Evolutionary conservation across 2,888 invertebrate species (phyloP).

Genomic region (Baccha elongata): DNA sequence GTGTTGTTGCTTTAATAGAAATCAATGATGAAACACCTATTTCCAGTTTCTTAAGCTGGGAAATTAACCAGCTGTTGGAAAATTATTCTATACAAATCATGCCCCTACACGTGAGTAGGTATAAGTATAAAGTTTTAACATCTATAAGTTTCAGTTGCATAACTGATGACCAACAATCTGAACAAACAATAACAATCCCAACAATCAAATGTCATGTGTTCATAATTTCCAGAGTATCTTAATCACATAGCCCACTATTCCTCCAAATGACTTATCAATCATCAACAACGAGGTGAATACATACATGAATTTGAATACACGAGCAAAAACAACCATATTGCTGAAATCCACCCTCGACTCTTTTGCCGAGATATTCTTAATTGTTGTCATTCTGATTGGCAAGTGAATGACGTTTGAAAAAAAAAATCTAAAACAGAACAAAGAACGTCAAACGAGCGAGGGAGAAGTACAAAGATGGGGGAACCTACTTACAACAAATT

Average conservation of each 20-base stretch:
- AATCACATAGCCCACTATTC: slow-evolving; percentile 3
- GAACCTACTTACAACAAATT: slow-evolving; percentile 35
- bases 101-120: slow-evolving; percentile 13
- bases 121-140: not conserved
- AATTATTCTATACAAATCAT: slow-evolving; percentile 17
- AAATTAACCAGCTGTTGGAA: slow-evolving; percentile 1
- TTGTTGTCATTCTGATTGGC: not conserved
- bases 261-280: slow-evolving; percentile 54
- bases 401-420: slow-evolving; percentile 30
- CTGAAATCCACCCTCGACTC: not conserved
- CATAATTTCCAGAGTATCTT: slow-evolving; percentile 10
- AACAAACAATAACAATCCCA: slow-evolving; percentile 8
- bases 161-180: slow-evolving; percentile 1
- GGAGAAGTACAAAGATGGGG: not conserved
- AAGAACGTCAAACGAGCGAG: not conserved
- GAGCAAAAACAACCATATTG: not conserved
- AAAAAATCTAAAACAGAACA: slow-evolving; percentile 26
- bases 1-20: not conserved
- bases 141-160: slow-evolving; percentile 21
- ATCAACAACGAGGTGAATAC: slow-evolving; percentile 24
- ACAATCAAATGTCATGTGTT: slow-evolving; percentile 44
- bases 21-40: slow-evolving; percentile 9
- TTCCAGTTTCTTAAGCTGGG: slow-evolving; percentile 4
- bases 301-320: not conserved
- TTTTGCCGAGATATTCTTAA: too few species aligned